phyloP scores from a whole-genome alignment of 2,113 vertebrate species.

The Calidris pygmaea region DNA sequence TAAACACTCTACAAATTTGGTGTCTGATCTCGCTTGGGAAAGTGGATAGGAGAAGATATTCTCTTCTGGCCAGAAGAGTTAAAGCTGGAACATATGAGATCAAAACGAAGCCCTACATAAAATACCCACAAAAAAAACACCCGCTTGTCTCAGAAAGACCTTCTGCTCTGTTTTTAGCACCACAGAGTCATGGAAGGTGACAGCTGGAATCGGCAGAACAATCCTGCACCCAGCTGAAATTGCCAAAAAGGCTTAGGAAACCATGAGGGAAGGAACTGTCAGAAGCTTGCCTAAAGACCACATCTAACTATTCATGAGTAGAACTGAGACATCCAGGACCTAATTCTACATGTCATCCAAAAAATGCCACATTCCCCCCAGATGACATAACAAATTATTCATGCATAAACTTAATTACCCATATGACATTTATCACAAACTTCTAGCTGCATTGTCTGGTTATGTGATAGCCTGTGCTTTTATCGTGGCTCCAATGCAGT shows the following conservation, averaged over 20 bases:
- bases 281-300: background rate
- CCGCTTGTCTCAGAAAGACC: background rate
- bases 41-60: background rate
- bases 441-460: background rate
- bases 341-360: conserved; percentile 32
- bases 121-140: background rate
- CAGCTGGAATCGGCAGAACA: background rate
- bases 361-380: background rate
- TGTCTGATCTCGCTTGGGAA: background rate
- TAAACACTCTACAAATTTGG: background rate
- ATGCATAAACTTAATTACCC: conserved; percentile 48
- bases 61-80: background rate
- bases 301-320: background rate
- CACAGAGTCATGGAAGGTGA: background rate
- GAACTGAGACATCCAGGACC: background rate
- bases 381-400: conserved; percentile 42
- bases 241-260: background rate
- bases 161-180: background rate
- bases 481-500: background rate
- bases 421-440: conserved; percentile 27
- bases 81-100: background rate
- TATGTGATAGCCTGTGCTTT: background rate
- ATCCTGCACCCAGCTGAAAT: background rate
- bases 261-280: background rate
- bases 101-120: background rate